These are phyloP conservation scores for Palaemon carinicauda DNA, from an alignment of 1,140 invertebrate genomes.

Conservation along the genomic window DNA sequence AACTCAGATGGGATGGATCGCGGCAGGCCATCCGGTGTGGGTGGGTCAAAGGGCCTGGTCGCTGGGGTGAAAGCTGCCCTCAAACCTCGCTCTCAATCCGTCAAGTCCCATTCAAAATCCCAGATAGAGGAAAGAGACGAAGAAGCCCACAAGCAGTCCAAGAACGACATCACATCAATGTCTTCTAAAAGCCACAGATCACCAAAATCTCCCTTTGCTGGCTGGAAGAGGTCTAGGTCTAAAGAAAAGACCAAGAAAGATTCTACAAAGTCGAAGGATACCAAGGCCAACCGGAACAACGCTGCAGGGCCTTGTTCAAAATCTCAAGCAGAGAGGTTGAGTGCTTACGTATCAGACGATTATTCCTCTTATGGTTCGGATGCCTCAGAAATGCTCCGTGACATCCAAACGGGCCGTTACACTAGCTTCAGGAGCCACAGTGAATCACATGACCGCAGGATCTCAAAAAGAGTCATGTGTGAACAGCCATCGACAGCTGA, in stretches of 20 bases:
- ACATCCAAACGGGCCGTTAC: not conserved
- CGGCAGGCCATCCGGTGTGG: slow-evolving; percentile 20
- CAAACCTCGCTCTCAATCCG: not conserved
- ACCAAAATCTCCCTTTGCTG: slow-evolving; percentile 20
- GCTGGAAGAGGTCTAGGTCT: slow-evolving; percentile 5
- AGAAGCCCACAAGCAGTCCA: not conserved
- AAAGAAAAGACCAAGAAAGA: slow-evolving; percentile 14
- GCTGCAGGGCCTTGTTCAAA: not conserved
- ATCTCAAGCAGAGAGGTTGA: slow-evolving; percentile 10
- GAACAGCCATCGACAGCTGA: not conserved
- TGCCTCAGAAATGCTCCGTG: not conserved
- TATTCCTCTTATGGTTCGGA: not conserved
- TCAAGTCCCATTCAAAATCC: not conserved
- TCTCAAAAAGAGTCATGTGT: not conserved
- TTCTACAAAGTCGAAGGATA: not conserved
- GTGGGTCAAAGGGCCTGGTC: slow-evolving; percentile 7
- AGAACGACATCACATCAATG: not conserved
- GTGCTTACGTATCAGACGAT: not conserved
- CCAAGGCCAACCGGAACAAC: not conserved
- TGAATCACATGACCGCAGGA: not conserved
- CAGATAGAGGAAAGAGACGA: not conserved
- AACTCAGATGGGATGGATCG: slow-evolving; percentile 7
- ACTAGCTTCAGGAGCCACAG: not conserved
- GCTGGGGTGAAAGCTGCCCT: slow-evolving; percentile 13
- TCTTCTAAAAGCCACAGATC: not conserved